Percentiles rank a stretch among this genome's conserved stretches.
Conservation (phyloP, 1,140 invertebrate genomes). For the Rhyacophila brunnea region DNA sequence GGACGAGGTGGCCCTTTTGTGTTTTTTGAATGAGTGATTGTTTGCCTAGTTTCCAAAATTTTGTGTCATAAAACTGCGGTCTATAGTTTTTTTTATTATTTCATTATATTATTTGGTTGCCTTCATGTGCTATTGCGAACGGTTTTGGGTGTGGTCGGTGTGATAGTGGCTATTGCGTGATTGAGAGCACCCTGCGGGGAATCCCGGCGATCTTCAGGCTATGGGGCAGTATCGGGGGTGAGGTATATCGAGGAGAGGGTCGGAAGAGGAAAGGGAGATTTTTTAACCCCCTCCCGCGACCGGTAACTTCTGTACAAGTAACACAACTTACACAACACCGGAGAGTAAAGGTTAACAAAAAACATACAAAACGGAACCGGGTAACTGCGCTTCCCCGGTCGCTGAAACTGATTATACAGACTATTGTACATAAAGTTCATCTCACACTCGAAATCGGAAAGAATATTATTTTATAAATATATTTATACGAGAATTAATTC, state of each 20-base stretch:
- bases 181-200: constrained; percentile 60
- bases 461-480: constrained; percentile 3
- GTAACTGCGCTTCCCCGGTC: constrained; percentile 47
- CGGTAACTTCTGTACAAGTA: constrained; percentile 37
- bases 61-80: constrained; percentile 37
- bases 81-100: constrained; percentile 32
- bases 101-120: constrained; percentile 47
- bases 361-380: constrained; percentile 41
- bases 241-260: background rate
- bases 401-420: constrained; percentile 43
- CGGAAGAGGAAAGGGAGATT: background rate
- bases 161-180: constrained; percentile 65
- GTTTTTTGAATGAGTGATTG: constrained; percentile 59
- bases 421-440: constrained; percentile 51
- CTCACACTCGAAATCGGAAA: constrained; percentile 45
- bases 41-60: constrained; percentile 48
- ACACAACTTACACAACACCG: constrained; percentile 41
- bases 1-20: constrained; percentile 83
- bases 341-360: constrained; percentile 35
- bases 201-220: constrained; percentile 4
- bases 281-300: constrained; percentile 28
- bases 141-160: constrained; percentile 62
- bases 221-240: background rate
- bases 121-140: constrained; percentile 59
- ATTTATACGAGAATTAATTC: constrained; percentile 22